A percentile compares a stretch with the other conserved stretches of the same genome.
Evolutionary conservation across 2,888 invertebrate genomes (phyloP).

Genomic region (Cerastoderma edule): DNA sequence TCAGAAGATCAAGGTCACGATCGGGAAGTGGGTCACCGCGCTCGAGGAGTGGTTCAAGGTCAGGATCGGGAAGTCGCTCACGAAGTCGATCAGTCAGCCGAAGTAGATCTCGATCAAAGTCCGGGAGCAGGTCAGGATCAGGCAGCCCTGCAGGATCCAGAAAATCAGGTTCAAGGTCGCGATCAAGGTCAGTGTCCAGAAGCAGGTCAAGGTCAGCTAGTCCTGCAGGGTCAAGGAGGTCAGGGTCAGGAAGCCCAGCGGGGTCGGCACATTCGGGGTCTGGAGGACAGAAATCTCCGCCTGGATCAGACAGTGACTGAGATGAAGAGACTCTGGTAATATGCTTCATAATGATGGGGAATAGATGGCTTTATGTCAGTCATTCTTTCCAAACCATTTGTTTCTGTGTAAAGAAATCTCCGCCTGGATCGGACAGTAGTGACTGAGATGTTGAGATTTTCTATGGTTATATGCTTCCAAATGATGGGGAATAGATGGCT

Average conservation of each 20-base stretch:
- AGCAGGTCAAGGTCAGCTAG: slow-evolving; percentile 70
- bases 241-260: slow-evolving; percentile 44
- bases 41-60: slow-evolving; percentile 81
- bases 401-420: no score
- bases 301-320: slow-evolving; percentile 53
- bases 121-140: slow-evolving; percentile 58
- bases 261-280: slow-evolving; percentile 51
- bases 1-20: slow-evolving; percentile 76
- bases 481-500: no score
- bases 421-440: no score
- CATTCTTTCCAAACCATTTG: no score
- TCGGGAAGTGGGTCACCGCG: slow-evolving; percentile 83
- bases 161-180: slow-evolving; percentile 62
- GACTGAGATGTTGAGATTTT: no score
- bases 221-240: slow-evolving; percentile 67
- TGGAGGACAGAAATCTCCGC: slow-evolving; percentile 47
- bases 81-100: slow-evolving; percentile 50
- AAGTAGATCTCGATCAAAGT: slow-evolving; percentile 42
- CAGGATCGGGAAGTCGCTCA: slow-evolving; percentile 50
- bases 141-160: slow-evolving; percentile 41
- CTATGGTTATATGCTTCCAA: no score
- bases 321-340: no score
- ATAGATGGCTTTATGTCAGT: no score
- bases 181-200: slow-evolving; percentile 50
- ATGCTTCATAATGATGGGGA: no score